phyloP scores from a whole-genome alignment of 2,797 vertebrate genomes.

The Xiphophorus birchmanni region DNA sequence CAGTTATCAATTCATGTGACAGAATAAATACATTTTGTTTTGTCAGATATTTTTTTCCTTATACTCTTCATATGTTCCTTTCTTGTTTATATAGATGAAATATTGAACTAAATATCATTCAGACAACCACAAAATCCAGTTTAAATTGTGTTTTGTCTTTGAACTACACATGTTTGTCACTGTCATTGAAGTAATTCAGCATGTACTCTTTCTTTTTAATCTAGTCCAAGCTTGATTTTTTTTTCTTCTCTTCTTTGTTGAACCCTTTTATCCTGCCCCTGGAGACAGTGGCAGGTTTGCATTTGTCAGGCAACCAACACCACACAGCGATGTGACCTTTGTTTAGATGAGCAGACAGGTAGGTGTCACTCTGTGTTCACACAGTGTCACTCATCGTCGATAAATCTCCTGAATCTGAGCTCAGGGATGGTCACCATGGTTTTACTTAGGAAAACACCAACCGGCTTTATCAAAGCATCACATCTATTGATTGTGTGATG shows the following conservation, averaged over 20 bases:
- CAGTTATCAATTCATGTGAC: constrained; percentile 7
- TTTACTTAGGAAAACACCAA: neutral
- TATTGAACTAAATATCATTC: neutral
- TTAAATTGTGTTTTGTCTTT: neutral
- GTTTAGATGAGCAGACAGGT: constrained; percentile 1
- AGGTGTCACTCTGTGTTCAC: constrained; percentile 8
- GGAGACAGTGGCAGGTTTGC: constrained; percentile 3
- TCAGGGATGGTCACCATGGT: neutral
- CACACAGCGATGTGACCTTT: constrained; percentile 20
- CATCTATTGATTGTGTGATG: neutral
- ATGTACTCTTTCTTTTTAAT: neutral
- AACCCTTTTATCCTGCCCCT: constrained; percentile 6
- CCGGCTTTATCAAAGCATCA: neutral
- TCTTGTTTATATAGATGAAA: neutral
- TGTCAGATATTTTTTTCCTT: neutral
- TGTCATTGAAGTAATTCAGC: neutral
- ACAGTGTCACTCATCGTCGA: neutral
- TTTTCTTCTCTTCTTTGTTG: neutral
- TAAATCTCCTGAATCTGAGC: neutral
- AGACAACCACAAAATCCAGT: neutral
- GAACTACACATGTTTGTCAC: neutral
- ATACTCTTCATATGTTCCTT: neutral
- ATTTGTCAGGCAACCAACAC: constrained; percentile 23
- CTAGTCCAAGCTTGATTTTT: neutral
- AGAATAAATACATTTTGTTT: constrained; percentile 20